Conservation (phyloP, 1,140 invertebrate species). For the Calliphora vicina region DNA sequence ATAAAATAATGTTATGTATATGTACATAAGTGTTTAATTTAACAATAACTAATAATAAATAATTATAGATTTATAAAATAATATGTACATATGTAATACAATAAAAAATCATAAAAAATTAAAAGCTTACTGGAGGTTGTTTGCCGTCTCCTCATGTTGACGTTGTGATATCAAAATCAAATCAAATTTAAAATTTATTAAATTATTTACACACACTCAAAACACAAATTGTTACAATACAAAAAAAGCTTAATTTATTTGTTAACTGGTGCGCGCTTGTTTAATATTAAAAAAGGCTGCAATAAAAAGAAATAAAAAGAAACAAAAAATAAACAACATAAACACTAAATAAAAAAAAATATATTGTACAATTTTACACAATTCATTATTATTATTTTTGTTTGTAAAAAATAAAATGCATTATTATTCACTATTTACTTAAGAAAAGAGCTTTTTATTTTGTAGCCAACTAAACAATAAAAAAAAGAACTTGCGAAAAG, state of each 20-base stretch:
- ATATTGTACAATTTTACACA: not conserved
- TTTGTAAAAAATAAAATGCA: not conserved
- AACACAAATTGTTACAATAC: not conserved
- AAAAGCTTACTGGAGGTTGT: not conserved
- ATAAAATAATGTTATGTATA: too few species aligned
- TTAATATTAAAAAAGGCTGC: not conserved
- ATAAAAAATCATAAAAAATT: not conserved
- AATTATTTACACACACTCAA: not conserved
- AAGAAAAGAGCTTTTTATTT: not conserved
- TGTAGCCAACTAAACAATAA: not conserved
- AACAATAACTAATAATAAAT: not conserved
- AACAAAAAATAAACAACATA: not conserved
- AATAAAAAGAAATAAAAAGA: not conserved
- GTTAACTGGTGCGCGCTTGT: not conserved
- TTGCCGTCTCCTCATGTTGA: not conserved
- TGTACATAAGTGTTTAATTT: not conserved
- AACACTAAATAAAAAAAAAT: not conserved
- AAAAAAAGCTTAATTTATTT: not conserved
- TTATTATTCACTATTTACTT: not conserved
- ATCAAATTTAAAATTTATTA: not conserved
- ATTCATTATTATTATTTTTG: not conserved
- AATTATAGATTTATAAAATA: not conserved
- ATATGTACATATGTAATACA: not conserved
- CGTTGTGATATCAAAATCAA: not conserved
- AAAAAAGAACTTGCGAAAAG: not conserved